Evolutionary conservation across 2,797 vertebrate species (phyloP).

Genomic region (Paramormyrops hopkinsi): DNA sequence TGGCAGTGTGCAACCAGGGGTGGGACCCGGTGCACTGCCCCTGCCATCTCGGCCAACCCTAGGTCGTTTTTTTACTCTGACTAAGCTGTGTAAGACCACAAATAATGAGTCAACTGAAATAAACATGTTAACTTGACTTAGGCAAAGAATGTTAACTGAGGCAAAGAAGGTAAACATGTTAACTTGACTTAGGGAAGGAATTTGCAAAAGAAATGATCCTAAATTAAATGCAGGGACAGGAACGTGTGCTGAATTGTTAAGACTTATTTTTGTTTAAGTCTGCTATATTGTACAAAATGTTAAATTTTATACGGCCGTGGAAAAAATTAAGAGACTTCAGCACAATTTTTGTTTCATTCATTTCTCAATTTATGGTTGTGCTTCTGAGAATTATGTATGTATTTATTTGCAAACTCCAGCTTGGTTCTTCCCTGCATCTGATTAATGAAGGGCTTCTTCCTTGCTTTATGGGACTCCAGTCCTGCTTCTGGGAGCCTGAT

Average conservation of each 20-base stretch:
- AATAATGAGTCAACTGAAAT: conserved; percentile 19
- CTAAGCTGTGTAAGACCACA: neutral
- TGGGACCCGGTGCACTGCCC: neutral
- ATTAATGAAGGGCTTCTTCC: neutral
- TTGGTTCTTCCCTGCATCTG: neutral
- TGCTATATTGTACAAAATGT: neutral
- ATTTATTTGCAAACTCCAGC: neutral
- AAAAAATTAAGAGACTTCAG: neutral
- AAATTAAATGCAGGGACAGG: neutral
- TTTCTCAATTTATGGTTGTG: neutral
- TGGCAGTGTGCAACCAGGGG: conserved; percentile 39
- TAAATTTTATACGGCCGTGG: neutral
- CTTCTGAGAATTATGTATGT: neutral
- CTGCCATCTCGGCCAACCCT: neutral
- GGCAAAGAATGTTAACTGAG: neutral
- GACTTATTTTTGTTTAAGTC: neutral
- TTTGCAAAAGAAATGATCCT: neutral
- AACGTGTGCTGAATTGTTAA: neutral
- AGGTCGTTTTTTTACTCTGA: conserved; percentile 2
- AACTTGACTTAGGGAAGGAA: neutral
- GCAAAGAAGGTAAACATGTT: neutral
- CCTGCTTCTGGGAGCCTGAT: neutral
- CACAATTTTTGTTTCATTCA: neutral
- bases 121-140: neutral
- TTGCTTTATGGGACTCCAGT: neutral